phyloP scores from a whole-genome alignment of 2,113 vertebrate genomes.

The Oxyura jamaicensis region DNA sequence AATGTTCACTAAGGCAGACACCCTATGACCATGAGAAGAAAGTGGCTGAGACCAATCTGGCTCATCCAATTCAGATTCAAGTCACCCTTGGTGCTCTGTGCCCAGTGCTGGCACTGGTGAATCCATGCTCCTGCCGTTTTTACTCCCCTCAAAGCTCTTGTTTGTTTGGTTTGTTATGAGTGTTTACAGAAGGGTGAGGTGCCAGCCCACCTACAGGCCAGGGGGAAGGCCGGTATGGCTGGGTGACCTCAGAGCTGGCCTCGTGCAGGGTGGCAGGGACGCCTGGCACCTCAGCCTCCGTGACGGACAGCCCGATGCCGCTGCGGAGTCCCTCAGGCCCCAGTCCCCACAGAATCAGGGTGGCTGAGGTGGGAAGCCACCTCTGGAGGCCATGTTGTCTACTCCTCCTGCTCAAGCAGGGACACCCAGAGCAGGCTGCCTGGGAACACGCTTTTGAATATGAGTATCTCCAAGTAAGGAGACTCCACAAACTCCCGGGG shows the following conservation, averaged over 20 bases:
- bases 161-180: background rate
- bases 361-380: background rate
- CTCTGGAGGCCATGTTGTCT: background rate
- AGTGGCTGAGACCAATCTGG: accelerated
- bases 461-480: background rate
- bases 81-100: background rate
- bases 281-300: background rate
- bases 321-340: accelerated
- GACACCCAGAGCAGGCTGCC: background rate
- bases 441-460: background rate
- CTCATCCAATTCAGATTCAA: background rate
- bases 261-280: background rate
- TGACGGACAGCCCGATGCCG: background rate
- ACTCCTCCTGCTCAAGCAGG: too few relatives aligned
- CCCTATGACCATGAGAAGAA: background rate
- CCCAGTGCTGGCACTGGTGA: accelerated
- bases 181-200: background rate
- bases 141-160: background rate
- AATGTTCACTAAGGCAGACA: background rate
- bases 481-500: background rate
- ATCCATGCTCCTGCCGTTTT: background rate
- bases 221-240: background rate
- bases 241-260: background rate
- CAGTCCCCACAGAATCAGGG: background rate
- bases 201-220: background rate